These are phyloP conservation scores for Colletes latitarsis DNA, from an alignment of 1,140 invertebrate genomes.

Conservation along the genomic window DNA sequence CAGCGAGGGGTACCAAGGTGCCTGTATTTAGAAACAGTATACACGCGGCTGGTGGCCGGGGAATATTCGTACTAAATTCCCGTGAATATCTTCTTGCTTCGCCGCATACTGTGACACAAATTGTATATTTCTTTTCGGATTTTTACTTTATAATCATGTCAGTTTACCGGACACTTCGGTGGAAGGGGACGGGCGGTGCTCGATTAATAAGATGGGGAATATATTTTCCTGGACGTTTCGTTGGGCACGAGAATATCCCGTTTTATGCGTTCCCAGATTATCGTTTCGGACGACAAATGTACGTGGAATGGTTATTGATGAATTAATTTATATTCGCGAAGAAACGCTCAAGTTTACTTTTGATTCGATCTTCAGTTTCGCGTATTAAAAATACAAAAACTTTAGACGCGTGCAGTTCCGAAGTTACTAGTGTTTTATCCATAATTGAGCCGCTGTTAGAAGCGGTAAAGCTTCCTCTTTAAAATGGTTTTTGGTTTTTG, in stretches of 20 bases:
- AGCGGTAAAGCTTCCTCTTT: too few species aligned
- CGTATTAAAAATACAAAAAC: too few species aligned
- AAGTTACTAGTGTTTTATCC: too few species aligned
- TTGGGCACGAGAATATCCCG: not conserved
- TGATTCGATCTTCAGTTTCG: too few species aligned
- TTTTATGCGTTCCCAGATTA: not conserved
- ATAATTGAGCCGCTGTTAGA: too few species aligned
- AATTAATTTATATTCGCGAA: not conserved
- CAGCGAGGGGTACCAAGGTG: conserved; percentile 54
- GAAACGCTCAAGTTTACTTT: too few species aligned
- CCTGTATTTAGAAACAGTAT: conserved; percentile 37
- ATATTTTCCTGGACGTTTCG: not conserved
- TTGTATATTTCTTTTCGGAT: too few species aligned
- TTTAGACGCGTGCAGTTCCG: too few species aligned
- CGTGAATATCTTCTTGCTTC: conserved; percentile 26
- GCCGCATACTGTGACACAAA: not conserved
- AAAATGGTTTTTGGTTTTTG: too few species aligned
- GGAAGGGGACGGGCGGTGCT: not conserved
- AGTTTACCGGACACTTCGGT: not conserved
- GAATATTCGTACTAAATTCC: conserved; percentile 42
- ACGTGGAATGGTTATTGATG: too few species aligned
- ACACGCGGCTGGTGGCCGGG: conserved; percentile 45
- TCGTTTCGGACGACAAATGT: too few species aligned
- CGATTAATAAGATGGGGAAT: not conserved
- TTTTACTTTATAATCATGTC: not conserved